These are phyloP conservation scores for Laothoe populi DNA, from an alignment of 2,888 invertebrate species.

Conservation along the genomic window DNA sequence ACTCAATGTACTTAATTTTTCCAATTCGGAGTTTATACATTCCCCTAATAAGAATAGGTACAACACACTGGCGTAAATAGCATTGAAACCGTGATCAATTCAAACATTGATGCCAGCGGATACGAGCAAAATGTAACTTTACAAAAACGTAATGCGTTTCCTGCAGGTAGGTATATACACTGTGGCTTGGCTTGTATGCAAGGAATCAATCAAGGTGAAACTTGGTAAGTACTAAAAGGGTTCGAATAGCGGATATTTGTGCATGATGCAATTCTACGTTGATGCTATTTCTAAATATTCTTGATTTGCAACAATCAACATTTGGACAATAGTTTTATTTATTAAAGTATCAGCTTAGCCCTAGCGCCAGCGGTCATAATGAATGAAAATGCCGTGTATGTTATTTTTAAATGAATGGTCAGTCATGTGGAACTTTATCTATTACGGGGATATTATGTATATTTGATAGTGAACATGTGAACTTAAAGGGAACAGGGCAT, in stretches of 20 bases:
- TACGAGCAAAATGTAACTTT: constrained; percentile 32
- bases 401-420: constrained; percentile 7
- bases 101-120: constrained; percentile 14
- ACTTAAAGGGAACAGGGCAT: constrained; percentile 61
- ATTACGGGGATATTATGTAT: constrained; percentile 7
- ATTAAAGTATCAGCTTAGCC: no score
- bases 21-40: no score
- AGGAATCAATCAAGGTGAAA: constrained; percentile 34
- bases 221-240: constrained; percentile 27
- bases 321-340: no score
- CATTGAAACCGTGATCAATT: background rate
- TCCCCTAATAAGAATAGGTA: no score
- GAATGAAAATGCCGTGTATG: background rate
- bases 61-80: constrained; percentile 1
- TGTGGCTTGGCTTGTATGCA: constrained; percentile 14
- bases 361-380: background rate
- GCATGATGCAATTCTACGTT: no score
- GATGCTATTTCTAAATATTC: background rate
- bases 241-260: constrained; percentile 1
- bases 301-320: no score
- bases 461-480: constrained; percentile 11
- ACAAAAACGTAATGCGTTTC: constrained; percentile 37
- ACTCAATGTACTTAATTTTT: no score
- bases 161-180: constrained; percentile 31
- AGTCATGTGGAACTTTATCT: background rate